Conservation (phyloP, 2,888 invertebrate species). For the Dromius quadrimaculatus region DNA sequence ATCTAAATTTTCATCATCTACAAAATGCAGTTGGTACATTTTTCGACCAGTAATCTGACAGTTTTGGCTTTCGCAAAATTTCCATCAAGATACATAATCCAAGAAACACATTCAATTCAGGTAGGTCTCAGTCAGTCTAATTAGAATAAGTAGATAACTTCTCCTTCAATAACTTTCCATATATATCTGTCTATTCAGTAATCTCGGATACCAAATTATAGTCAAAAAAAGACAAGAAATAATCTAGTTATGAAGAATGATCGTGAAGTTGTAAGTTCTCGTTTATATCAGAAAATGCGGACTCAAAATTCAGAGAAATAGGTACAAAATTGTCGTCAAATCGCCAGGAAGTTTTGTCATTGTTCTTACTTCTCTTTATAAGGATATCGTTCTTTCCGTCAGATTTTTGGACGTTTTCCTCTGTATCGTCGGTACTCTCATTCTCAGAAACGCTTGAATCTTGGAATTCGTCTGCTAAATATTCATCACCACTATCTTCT, state of each 20-base stretch:
- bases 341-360: background rate
- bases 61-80: background rate
- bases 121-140: background rate
- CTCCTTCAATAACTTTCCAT: background rate
- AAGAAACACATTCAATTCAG: background rate
- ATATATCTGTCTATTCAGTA: background rate
- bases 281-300: background rate
- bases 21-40: constrained; percentile 44
- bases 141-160: background rate
- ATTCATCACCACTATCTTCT: background rate
- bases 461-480: constrained; percentile 1
- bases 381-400: background rate
- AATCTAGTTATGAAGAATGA: background rate
- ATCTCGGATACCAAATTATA: background rate
- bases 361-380: background rate
- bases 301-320: background rate
- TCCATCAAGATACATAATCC: constrained; percentile 2
- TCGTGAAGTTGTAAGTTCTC: background rate
- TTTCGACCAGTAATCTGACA: background rate
- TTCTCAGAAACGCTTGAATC: constrained; percentile 5
- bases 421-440: background rate
- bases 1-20: no score
- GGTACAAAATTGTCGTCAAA: constrained; percentile 1
- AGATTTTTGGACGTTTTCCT: background rate
- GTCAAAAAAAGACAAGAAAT: background rate